Evolutionary conservation across 2,888 invertebrate genomes (phyloP), one percentile per base, ranked within the genome.

Genomic region (Iselma pallidipennis): DNA sequence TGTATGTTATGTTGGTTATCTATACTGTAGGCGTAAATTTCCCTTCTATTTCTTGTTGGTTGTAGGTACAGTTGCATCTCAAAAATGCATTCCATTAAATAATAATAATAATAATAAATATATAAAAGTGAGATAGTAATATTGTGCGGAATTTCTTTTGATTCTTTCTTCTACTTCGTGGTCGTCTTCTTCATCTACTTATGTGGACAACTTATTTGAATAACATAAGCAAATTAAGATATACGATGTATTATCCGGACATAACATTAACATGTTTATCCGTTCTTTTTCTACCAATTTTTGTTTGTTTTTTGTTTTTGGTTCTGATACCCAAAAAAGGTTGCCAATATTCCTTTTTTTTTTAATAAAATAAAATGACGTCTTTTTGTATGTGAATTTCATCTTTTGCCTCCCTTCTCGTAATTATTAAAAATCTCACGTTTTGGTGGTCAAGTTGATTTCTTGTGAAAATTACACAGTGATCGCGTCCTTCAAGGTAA

Each of bases 181-280:
- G 2, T 37, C 37, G 6, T 37, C 33, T 37, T 37, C 6, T 37
- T 37, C 16, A 37, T 37, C 37, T 29, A 42, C 9, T 42, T 42
- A 12, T 42, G 21, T 10, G 21, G 19, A 42, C 42, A 42, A 42
- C 42, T 21, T 42, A 42, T 42, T 42, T 42, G 42, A 42, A 42
- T 42, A 42, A 42, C 42, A 42, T 42, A 42, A 42, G 19, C 42
- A 42, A 42, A 42, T 42, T 42, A 42, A 42, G 42, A 42, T 42
- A 42, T 42, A 42, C 42, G 42, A 21, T 42, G 42, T 21, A 42
- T 42, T 42, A 42, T 42, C 7, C 19, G 42, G 10, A 42, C 21
- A 42, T 42, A 19, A 42, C 42, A 42, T 42, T 42, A 42, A 42
- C 42, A 42, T 42, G 42, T 42, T 42, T 42, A 42, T 42, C 42